Percentiles rank a stretch among this genome's conserved stretches.
Conservation (phyloP, 2,888 invertebrate species). For the Cephonodes hylas region DNA sequence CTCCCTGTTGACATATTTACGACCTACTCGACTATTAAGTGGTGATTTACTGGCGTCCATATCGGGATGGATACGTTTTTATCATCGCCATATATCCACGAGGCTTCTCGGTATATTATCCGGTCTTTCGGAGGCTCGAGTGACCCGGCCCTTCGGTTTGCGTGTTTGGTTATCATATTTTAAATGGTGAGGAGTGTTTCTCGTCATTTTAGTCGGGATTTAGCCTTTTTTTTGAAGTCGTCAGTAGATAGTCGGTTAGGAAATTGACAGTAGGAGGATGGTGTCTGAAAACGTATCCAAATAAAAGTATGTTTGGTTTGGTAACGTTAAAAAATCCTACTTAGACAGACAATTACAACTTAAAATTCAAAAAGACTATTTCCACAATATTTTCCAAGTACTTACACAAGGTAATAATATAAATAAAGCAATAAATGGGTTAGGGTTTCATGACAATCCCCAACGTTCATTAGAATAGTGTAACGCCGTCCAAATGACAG, state of each 20-base stretch:
- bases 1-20: slow-evolving; percentile 79
- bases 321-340: too few species aligned
- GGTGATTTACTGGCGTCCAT: slow-evolving; percentile 76
- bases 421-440: neutral
- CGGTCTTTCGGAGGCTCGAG: slow-evolving; percentile 50
- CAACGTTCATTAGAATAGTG: slow-evolving; percentile 3
- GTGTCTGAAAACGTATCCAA: too few species aligned
- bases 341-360: neutral
- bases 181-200: neutral
- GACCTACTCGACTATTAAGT: slow-evolving; percentile 76
- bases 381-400: neutral
- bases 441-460: neutral
- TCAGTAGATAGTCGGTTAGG: too few species aligned
- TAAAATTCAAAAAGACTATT: neutral
- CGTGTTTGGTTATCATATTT: neutral
- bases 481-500: slow-evolving; percentile 24
- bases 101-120: slow-evolving; percentile 68
- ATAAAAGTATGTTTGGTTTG: too few species aligned
- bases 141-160: slow-evolving; percentile 32
- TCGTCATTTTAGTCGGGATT: neutral
- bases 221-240: neutral
- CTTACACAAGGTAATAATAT: neutral
- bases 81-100: slow-evolving; percentile 74
- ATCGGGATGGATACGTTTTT: slow-evolving; percentile 81
- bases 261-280: too few species aligned